Percentiles rank a stretch among this genome's conserved stretches.
These are phyloP conservation scores for Gorsachius magnificus DNA, from an alignment of 2,797 vertebrate genomes.

Conservation along the genomic window DNA sequence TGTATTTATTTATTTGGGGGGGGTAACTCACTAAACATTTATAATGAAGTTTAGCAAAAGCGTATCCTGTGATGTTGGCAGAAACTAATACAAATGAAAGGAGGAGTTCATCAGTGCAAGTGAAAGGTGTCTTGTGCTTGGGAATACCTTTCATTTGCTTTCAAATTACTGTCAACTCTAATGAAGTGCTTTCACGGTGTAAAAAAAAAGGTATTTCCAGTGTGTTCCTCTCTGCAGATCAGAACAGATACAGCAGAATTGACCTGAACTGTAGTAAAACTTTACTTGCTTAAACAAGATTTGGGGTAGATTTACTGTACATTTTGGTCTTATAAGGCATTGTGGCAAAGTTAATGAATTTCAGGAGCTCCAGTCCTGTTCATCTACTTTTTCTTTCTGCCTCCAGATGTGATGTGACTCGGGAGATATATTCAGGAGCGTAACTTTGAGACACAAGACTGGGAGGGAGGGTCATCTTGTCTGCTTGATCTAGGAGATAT, in stretches of 20 bases:
- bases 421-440: not conserved
- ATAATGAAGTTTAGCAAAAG: not conserved
- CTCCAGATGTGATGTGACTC: not conserved
- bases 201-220: not conserved
- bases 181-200: not conserved
- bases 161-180: not conserved
- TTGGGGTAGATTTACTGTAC: not conserved
- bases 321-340: not conserved
- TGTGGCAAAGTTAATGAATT: not conserved
- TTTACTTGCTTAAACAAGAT: not conserved
- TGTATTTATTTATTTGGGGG: not conserved
- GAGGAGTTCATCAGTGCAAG: not conserved
- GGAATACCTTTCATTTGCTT: not conserved
- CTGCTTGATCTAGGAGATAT: not conserved
- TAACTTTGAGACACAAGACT: not conserved
- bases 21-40: not conserved
- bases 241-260: not conserved
- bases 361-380: not conserved
- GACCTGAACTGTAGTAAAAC: not conserved
- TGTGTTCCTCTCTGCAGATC: not conserved
- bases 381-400: not conserved
- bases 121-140: not conserved
- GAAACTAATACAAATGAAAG: not conserved
- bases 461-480: not conserved
- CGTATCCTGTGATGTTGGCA: not conserved